A percentile compares a stretch with the other conserved stretches of the same genome.
phyloP scores from a whole-genome alignment of 1,140 invertebrate species.

The Drosophila kikkawai region DNA sequence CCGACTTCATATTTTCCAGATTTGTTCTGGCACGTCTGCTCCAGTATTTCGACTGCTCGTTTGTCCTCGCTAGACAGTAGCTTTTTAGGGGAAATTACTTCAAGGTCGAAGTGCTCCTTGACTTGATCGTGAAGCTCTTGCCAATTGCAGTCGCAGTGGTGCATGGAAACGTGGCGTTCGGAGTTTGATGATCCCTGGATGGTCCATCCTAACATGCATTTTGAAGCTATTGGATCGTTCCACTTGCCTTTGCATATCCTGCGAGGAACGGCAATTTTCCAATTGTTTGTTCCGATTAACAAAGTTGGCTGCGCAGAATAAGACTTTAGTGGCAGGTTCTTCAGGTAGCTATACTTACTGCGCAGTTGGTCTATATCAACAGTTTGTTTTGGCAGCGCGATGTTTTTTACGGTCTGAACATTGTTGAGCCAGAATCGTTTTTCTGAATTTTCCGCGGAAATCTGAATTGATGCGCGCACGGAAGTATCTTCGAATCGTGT shows the following conservation, averaged over 20 bases:
- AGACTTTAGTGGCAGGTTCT: not conserved
- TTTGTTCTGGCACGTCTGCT: not conserved
- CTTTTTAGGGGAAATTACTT: not conserved
- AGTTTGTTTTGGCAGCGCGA: no score
- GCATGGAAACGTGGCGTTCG: not conserved
- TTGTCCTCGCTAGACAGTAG: not conserved
- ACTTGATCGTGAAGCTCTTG: slow-evolving; percentile 3
- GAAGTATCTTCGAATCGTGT: no score
- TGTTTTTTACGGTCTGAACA: no score
- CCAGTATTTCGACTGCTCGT: not conserved
- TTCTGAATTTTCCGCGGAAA: no score
- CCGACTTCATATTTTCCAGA: no score
- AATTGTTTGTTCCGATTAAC: slow-evolving; percentile 5
- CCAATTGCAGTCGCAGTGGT: slow-evolving; percentile 5
- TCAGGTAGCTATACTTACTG: not conserved
- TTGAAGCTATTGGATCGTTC: not conserved
- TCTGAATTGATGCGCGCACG: no score
- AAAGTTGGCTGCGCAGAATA: not conserved
- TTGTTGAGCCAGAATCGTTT: no score
- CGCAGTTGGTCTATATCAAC: not conserved
- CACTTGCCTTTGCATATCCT: not conserved
- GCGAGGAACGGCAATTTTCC: slow-evolving; percentile 8
- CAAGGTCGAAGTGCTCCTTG: slow-evolving; percentile 1
- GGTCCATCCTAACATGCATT: not conserved
- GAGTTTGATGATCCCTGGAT: slow-evolving; percentile 4